Conservation (phyloP, 2,888 invertebrate genomes). For the Drosophila nigritarsus region DNA sequence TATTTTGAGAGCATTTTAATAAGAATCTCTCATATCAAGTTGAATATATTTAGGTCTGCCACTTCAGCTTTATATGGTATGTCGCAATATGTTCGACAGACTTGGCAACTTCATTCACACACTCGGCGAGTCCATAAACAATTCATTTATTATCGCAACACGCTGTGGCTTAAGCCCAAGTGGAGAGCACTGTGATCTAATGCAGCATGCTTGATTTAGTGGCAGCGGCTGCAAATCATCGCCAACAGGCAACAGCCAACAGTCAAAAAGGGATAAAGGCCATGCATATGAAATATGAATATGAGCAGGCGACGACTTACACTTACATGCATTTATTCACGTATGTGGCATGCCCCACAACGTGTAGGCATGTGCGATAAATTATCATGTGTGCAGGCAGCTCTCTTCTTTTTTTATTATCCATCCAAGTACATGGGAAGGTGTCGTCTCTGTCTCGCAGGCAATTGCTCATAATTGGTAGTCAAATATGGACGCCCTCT, state of each 20-base stretch:
- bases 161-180: constrained; percentile 55
- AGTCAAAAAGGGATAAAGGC: constrained; percentile 58
- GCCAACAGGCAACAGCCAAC: constrained; percentile 34
- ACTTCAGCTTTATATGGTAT: neutral
- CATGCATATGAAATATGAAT: constrained; percentile 58
- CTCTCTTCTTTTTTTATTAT: constrained; percentile 16
- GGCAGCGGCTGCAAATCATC: constrained; percentile 84
- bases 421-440: constrained; percentile 36
- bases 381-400: constrained; percentile 67
- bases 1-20: neutral
- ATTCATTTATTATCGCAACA: constrained; percentile 79
- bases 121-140: constrained; percentile 71
- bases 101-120: constrained; percentile 38
- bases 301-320: constrained; percentile 49
- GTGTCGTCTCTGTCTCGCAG: constrained; percentile 38
- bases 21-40: neutral
- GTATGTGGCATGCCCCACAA: constrained; percentile 46
- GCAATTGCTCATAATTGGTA: constrained; percentile 80
- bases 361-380: constrained; percentile 84
- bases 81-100: constrained; percentile 49
- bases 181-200: constrained; percentile 70
- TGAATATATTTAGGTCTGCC: neutral
- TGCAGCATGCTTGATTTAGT: constrained; percentile 81
- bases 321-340: constrained; percentile 14
- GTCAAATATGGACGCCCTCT: constrained; percentile 59